phyloP scores from a whole-genome alignment of 2,888 invertebrate species.

The Frankliniella fusca region DNA sequence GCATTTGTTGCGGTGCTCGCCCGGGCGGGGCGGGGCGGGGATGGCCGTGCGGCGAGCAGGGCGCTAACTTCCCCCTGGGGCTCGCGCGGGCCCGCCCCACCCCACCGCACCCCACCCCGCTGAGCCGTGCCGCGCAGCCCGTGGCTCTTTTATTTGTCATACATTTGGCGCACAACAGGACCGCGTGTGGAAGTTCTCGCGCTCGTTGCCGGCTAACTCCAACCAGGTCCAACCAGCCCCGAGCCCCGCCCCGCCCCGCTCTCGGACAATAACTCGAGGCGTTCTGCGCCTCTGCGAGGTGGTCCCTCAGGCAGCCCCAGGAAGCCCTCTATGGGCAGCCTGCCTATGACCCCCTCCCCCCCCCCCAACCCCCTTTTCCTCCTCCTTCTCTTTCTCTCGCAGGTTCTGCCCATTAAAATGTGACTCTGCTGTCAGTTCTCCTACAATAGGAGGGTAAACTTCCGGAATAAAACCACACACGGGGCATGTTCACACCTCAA shows the following conservation, averaged over 20 bases:
- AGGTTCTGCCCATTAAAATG: constrained; percentile 10
- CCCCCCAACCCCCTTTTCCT: neutral
- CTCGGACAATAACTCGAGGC: too few relatives aligned
- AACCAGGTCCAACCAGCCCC: too few relatives aligned
- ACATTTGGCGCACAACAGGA: too few relatives aligned
- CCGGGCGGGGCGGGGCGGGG: neutral
- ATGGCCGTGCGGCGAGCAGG: neutral
- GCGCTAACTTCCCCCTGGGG: neutral
- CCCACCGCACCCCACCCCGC: too few relatives aligned
- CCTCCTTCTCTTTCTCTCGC: neutral
- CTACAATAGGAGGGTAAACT: constrained; percentile 3
- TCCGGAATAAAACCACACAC: constrained; percentile 15
- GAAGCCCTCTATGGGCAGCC: neutral
- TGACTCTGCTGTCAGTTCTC: constrained; percentile 6
- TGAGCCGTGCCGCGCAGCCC: too few relatives aligned
- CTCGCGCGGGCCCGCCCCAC: neutral
- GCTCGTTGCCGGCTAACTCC: too few relatives aligned
- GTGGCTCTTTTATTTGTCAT: too few relatives aligned
- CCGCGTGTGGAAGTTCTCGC: too few relatives aligned
- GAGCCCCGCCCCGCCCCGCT: too few relatives aligned
- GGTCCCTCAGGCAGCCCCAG: neutral
- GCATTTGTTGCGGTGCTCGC: neutral
- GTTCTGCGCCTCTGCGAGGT: too few relatives aligned
- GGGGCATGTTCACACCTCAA: constrained; percentile 14
- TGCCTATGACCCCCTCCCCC: neutral